A percentile compares a stretch with the other conserved stretches of the same genome.
phyloP scores from a whole-genome alignment of 1,140 invertebrate genomes.

The Apis mellifera region DNA sequence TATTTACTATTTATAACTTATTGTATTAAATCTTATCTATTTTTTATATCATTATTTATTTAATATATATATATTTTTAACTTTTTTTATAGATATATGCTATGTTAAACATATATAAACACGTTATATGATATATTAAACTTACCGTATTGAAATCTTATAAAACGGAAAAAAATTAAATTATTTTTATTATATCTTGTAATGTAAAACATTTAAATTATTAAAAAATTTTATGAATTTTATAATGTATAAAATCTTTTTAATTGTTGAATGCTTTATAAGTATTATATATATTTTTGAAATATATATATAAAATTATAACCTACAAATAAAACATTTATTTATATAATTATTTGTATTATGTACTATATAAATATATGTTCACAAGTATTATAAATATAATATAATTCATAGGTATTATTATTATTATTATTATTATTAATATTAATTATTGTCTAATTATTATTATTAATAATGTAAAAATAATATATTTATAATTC shows the following conservation, averaged over 20 bases:
- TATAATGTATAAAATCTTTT: background rate
- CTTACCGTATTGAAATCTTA: slow-evolving; percentile 18
- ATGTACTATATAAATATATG: background rate
- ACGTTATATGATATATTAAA: too few relatives aligned
- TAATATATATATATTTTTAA: background rate
- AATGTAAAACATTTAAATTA: slow-evolving; percentile 23
- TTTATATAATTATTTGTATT: background rate
- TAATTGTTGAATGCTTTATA: background rate
- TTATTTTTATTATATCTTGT: background rate
- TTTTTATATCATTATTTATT: background rate
- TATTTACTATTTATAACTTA: background rate
- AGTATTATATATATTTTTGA: too few relatives aligned
- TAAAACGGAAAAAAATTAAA: background rate
- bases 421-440: background rate
- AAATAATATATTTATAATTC: too few relatives aligned
- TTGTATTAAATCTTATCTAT: background rate
- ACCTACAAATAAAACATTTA: slow-evolving; percentile 8
- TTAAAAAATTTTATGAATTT: background rate
- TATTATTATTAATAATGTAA: background rate
- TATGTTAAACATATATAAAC: background rate
- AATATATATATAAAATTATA: background rate
- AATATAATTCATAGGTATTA: too few relatives aligned
- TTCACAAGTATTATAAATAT: background rate
- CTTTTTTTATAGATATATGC: slow-evolving; percentile 8
- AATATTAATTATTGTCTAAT: background rate